These are phyloP conservation scores for Etia nguti DNA, from an alignment of 2,113 vertebrate species.

Conservation along the genomic window DNA sequence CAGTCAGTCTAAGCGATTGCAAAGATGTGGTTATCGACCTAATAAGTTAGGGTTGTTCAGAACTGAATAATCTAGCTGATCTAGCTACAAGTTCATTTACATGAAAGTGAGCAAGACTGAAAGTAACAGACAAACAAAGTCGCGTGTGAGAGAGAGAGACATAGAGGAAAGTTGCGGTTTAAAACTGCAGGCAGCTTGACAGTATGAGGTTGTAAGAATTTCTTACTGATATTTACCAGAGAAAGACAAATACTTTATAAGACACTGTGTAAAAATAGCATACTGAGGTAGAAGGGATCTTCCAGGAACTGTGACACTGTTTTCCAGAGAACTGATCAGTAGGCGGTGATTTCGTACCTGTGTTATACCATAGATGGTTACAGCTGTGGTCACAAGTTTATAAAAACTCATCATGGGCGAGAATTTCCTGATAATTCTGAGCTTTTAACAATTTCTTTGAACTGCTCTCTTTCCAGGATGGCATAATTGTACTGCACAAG, in stretches of 20 bases:
- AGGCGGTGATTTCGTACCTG: not conserved
- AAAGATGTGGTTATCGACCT: not conserved
- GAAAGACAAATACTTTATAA: not conserved
- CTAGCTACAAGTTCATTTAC: not conserved
- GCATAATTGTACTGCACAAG: not conserved
- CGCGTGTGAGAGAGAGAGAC: not conserved
- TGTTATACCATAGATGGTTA: not conserved
- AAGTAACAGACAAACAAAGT: not conserved
- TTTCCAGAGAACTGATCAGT: not conserved
- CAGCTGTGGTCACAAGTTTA: not conserved
- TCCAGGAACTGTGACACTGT: not conserved
- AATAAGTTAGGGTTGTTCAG: not conserved
- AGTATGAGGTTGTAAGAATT: not conserved
- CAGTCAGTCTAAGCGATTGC: no score
- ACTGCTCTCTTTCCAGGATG: not conserved
- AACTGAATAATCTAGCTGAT: not conserved
- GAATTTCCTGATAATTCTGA: not conserved
- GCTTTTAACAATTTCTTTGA: not conserved
- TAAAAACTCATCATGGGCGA: not conserved
- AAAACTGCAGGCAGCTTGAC: not conserved
- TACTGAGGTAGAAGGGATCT: not conserved
- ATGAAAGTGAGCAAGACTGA: not conserved
- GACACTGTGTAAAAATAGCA: not conserved
- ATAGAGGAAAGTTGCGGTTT: not conserved
- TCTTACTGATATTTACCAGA: fast-evolving